phyloP scores from a whole-genome alignment of 1,140 invertebrate species.

The Pseudoatta argentina region DNA sequence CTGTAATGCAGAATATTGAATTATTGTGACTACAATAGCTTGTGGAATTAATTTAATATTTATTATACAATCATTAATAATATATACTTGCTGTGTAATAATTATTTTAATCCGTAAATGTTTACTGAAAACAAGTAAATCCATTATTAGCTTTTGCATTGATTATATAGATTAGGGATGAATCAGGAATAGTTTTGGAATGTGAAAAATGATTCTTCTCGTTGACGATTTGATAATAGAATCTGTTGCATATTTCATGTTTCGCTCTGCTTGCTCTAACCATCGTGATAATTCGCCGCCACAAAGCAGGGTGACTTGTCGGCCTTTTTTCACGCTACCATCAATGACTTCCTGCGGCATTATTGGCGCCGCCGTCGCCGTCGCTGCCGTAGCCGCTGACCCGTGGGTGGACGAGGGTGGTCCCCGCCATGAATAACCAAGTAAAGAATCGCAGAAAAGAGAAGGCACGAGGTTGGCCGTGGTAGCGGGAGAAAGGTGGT shows the following conservation, averaged over 20 bases:
- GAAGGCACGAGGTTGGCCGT: constrained; percentile 28
- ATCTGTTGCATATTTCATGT: constrained; percentile 26
- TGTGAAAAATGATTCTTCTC: not conserved
- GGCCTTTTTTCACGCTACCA: constrained; percentile 51
- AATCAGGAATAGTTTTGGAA: not conserved
- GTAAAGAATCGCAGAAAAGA: constrained; percentile 79
- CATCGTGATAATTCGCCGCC: constrained; percentile 30
- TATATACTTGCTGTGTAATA: too few relatives aligned
- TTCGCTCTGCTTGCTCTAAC: constrained; percentile 17
- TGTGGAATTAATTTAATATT: constrained; percentile 7
- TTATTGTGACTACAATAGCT: not conserved
- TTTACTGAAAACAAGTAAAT: not conserved
- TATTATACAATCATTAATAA: too few relatives aligned
- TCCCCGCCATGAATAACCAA: constrained; percentile 75
- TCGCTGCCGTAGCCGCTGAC: constrained; percentile 36
- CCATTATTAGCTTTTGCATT: not conserved
- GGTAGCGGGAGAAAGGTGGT: constrained; percentile 32
- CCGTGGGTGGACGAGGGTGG: constrained; percentile 69
- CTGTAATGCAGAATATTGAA: not conserved
- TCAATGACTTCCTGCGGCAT: constrained; percentile 51
- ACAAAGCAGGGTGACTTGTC: constrained; percentile 44
- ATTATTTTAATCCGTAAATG: constrained; percentile 9
- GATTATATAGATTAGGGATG: not conserved
- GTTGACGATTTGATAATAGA: not conserved
- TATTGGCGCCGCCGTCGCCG: constrained; percentile 35